Percentiles rank a stretch among this genome's conserved stretches.
Conservation (phyloP, 2,113 vertebrate species). For the Eudyptes chrysolophus region DNA sequence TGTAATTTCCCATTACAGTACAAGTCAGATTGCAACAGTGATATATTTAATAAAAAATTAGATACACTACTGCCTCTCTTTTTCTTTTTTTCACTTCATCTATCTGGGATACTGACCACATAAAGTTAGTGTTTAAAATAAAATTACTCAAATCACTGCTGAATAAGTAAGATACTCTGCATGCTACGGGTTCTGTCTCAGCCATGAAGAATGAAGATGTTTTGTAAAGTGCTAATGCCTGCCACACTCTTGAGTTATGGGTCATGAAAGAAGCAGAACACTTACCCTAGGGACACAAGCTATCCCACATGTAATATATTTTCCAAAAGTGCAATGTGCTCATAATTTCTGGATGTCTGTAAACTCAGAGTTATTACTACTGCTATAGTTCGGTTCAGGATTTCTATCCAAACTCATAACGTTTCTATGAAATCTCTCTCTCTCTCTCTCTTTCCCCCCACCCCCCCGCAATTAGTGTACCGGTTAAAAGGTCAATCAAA, state of each 20-base stretch:
- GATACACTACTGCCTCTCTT: slow-evolving; percentile 22
- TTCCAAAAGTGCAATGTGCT: slow-evolving; percentile 65
- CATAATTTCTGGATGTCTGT: slow-evolving; percentile 70
- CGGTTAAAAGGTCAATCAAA: slow-evolving; percentile 9
- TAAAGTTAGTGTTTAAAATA: slow-evolving; percentile 63
- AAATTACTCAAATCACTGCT: slow-evolving; percentile 58
- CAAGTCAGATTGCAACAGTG: slow-evolving; percentile 46
- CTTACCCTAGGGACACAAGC: slow-evolving; percentile 69
- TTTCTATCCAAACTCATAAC: slow-evolving; percentile 33
- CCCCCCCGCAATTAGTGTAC: background rate
- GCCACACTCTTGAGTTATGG: slow-evolving; percentile 66
- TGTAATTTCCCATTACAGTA: slow-evolving; percentile 52
- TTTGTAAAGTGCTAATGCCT: slow-evolving; percentile 25
- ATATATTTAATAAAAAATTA: slow-evolving; percentile 65
- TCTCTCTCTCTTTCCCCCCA: background rate
- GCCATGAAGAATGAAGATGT: slow-evolving; percentile 64
- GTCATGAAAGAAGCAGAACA: slow-evolving; percentile 53
- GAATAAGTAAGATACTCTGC: slow-evolving; percentile 39
- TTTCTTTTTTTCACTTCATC: background rate
- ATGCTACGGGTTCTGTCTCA: background rate
- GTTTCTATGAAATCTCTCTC: background rate
- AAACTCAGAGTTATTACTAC: slow-evolving; percentile 63
- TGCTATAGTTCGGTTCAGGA: slow-evolving; percentile 10
- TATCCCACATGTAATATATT: slow-evolving; percentile 70
- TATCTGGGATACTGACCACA: slow-evolving; percentile 31